Evolutionary conservation across 2,113 vertebrate species (phyloP), one percentile per base, ranked within the genome.

Genomic region (Cyrtonyx montezumae): DNA sequence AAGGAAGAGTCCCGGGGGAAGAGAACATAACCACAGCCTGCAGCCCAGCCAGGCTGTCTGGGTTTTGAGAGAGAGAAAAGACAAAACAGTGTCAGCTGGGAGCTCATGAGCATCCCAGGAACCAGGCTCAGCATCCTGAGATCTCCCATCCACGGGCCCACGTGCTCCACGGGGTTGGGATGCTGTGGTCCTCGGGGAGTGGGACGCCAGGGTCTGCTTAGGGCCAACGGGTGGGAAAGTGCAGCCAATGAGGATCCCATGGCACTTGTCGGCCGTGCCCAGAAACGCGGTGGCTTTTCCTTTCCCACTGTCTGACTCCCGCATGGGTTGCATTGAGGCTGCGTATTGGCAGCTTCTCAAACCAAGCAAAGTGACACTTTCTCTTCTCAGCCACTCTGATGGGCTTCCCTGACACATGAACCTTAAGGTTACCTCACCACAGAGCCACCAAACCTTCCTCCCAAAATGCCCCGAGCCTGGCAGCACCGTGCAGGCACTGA

Each of bases 111-210:
- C 82, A 86, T 96, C 84, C 81, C 17, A 2, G 40, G 53, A 40
- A 26, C 28, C 32, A n/a, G 32, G 45, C 53, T 28, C 74, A 78
- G 13, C 4, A 6, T 83, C 83, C 34, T 22, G 21, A 58, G 87
- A 56, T 40, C 82, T 63, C 9, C 32, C 3, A 2, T 5, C 80
- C 45, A 12, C 20, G 28, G 11, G 21, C 45, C 84, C 77, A 34
- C 55, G 21, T 3, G 0, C 0, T 19, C 30, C 6, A 70, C 13
- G 0, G 0, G 12, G 3, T 4, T 22, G 22, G 84, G 30, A 43
- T 2, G 40, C 59, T 9, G 32, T 3, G 65, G 42, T 32, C 8
- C 1, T 43, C 11, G 12, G 0, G 1, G 26, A 61, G 66, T 2
- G 0, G 63, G 63, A 83, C 30, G 55, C 70, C 22, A 40, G 40